Base-by-base conservation (phyloP, 2,888 invertebrate species). In the Drosophila incognita region DNA sequence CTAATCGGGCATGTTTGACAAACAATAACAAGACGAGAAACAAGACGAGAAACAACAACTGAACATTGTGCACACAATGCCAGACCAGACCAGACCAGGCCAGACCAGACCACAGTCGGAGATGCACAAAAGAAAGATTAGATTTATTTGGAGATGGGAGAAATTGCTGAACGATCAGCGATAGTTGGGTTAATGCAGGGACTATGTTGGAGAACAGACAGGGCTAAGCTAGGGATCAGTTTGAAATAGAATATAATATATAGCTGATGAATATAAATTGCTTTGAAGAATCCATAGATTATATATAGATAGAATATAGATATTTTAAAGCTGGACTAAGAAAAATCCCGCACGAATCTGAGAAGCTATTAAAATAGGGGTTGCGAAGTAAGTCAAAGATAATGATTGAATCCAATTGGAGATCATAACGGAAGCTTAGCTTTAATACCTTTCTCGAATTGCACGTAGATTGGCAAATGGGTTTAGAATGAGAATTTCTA, bases 121-220 rank as follows among this genome's bases (percentile, higher is more conserved):
- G 81, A 74, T 80, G 68, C 74, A 63, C 51, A 15, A 27, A n/a
- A 29, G 46, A 29, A 31, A 77, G 81, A 81, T 81, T 68, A 36
- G 46, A 35, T 40, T 38, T 68, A 49, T 33, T 38, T 75, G 53
- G 80, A 29, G 77, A 68, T 70, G 77, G 29, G 10, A 24, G 0
- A 5, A 8, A 21, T 2, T 5, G 11, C 3, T 21, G 8, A 18
- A 10, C 31, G 38, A 36, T 24, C 4, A 24, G 10, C 68, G 67
- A 56, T 49, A 35, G 67, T 46, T 4, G 10, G 13, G 33, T 4
- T 4, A 21, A 21, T 52, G 29, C 0, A 8, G 3, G 48, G 18
- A 27, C 15, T 27, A 13, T 24, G 15, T 33, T 8, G 52, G 15
- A 51, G 27, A 46, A 21, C 46, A 21, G 1, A 7, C 42, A 21